These are phyloP conservation scores for Poecilia gillii DNA, from an alignment of 2,797 vertebrate species.

Conservation along the genomic window DNA sequence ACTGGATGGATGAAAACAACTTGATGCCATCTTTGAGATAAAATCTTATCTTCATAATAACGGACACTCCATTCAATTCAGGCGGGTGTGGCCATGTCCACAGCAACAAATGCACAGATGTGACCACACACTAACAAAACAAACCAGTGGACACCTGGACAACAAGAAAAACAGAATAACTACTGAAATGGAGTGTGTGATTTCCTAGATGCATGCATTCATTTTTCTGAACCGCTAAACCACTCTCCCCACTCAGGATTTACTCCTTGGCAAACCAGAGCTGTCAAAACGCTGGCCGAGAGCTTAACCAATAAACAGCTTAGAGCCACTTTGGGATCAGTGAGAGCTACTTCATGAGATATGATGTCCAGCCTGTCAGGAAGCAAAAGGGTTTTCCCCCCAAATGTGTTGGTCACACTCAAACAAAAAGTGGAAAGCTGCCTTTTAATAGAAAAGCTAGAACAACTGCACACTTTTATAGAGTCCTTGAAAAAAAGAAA, in stretches of 20 bases:
- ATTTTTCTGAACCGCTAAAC: not conserved
- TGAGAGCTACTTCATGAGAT: constrained; percentile 5
- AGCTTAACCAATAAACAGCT: constrained; percentile 1
- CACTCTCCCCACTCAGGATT: not conserved
- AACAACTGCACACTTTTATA: not conserved
- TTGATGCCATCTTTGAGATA: not conserved
- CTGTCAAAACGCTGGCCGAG: not conserved
- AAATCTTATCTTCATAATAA: not conserved
- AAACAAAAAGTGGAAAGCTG: not conserved
- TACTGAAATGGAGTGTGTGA: not conserved
- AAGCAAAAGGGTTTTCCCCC: not conserved
- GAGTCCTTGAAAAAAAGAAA: not conserved
- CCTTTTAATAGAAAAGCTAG: not conserved
- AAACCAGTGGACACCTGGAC: not conserved
- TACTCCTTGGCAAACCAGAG: not conserved
- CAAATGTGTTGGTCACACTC: not conserved
- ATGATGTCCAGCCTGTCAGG: not conserved
- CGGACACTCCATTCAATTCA: not conserved
- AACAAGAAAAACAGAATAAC: not conserved
- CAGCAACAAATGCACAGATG: not conserved
- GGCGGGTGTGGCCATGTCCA: not conserved
- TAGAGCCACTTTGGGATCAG: constrained; percentile 1
- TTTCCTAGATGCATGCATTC: not conserved
- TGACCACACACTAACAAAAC: not conserved
- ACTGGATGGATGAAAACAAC: not conserved